These are phyloP conservation scores for Halictus rubicundus DNA, from an alignment of 1,140 invertebrate genomes.

Conservation along the genomic window DNA sequence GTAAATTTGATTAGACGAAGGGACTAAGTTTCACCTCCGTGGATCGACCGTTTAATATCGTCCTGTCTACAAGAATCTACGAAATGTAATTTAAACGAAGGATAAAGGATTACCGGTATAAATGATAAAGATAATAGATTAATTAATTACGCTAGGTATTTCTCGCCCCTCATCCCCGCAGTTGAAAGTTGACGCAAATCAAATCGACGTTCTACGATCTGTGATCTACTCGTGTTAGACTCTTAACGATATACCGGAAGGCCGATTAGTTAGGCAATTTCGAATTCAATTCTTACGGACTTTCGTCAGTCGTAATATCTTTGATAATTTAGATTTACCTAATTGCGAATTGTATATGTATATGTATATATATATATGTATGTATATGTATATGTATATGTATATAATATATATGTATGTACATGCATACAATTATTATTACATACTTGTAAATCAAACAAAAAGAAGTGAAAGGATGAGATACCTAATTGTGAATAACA, in stretches of 20 bases:
- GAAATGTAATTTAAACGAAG: conserved; percentile 9
- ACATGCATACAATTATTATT: too few relatives aligned
- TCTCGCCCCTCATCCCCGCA: conserved; percentile 20
- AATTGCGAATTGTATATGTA: conserved; percentile 64
- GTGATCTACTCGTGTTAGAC: conserved; percentile 57
- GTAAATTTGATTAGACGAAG: conserved; percentile 8
- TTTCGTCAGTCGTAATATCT: conserved; percentile 43
- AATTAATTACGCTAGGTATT: conserved; percentile 15
- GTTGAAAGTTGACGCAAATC: conserved; percentile 42
- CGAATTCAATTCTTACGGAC: conserved; percentile 55
- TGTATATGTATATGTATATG: too few relatives aligned
- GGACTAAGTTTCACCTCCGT: conserved; percentile 35
- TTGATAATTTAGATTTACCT: conserved; percentile 62
- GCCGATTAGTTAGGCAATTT: conserved; percentile 54
- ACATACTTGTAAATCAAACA: conserved; percentile 60
- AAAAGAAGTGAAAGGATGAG: background rate
- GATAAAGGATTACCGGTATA: conserved; percentile 19
- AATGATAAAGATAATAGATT: conserved; percentile 14
- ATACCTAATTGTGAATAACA: conserved; percentile 63
- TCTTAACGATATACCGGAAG: conserved; percentile 45
- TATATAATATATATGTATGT: too few relatives aligned
- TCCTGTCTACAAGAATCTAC: background rate
- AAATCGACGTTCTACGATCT: conserved; percentile 56
- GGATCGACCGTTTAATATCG: conserved; percentile 40
- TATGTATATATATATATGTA: conserved; percentile 14